Conservation (phyloP, 1,140 invertebrate species). For the Drosophila asahinai region DNA sequence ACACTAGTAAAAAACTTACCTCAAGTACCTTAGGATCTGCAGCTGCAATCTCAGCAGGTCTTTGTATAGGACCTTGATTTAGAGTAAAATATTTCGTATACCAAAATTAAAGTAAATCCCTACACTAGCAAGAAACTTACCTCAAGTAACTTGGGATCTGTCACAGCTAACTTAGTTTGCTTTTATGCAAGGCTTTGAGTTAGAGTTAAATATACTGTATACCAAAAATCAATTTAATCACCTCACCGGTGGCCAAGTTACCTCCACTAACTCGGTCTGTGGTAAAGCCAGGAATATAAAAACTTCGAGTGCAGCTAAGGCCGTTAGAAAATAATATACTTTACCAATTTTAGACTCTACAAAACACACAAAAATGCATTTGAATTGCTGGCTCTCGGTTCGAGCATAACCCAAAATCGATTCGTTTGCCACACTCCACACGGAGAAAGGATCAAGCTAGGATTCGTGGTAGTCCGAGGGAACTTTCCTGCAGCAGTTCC, state of each 20-base stretch:
- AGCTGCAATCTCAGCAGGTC: no score
- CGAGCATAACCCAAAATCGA: constrained; percentile 5
- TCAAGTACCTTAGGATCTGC: background rate
- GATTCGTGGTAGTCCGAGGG: constrained; percentile 10
- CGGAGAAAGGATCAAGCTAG: constrained; percentile 17
- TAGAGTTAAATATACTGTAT: no score
- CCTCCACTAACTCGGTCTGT: background rate
- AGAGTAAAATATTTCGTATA: background rate
- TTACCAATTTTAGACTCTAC: background rate
- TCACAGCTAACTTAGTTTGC: no score
- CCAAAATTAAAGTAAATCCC: background rate
- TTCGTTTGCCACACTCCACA: constrained; percentile 28
- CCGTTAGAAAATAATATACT: background rate
- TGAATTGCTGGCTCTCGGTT: background rate
- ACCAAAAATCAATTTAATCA: background rate
- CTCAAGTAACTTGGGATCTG: background rate
- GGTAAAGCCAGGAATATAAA: no score
- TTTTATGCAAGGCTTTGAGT: no score
- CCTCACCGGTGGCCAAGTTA: no score
- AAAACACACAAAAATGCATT: no score
- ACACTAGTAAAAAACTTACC: background rate
- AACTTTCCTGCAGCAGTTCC: constrained; percentile 32
- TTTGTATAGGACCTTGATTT: no score
- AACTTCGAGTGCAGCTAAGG: background rate
- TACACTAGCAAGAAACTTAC: no score